Evolutionary conservation across 2,797 vertebrate genomes (phyloP).

Genomic region (Centropyge bicolor): DNA sequence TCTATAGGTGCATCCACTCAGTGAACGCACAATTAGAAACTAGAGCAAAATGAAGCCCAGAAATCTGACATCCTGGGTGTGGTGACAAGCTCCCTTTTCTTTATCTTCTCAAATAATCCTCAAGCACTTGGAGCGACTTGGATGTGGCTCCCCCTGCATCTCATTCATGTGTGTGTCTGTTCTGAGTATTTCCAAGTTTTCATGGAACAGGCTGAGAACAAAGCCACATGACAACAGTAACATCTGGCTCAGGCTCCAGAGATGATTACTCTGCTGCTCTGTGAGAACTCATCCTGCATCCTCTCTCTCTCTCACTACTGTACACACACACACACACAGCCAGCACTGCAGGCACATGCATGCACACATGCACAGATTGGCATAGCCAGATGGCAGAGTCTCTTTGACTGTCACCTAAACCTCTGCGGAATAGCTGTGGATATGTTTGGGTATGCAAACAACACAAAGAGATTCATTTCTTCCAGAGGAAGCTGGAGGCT

Average conservation of each 20-base stretch:
- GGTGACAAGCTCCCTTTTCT: not conserved
- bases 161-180: constrained; percentile 12
- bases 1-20: constrained; percentile 17
- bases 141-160: not conserved
- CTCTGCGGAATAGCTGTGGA: constrained; percentile 56
- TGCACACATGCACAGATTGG: constrained; percentile 68
- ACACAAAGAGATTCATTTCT: constrained; percentile 26
- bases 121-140: constrained; percentile 10
- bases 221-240: constrained; percentile 79
- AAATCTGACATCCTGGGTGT: not conserved
- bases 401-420: constrained; percentile 71
- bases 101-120: not conserved
- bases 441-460: constrained; percentile 67
- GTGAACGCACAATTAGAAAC: not conserved
- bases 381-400: constrained; percentile 77
- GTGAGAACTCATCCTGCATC: constrained; percentile 71
- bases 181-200: constrained; percentile 64
- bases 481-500: not conserved
- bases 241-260: constrained; percentile 80
- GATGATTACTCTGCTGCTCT: constrained; percentile 79
- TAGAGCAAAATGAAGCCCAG: not conserved
- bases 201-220: constrained; percentile 60
- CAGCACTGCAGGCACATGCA: constrained; percentile 29
- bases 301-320: constrained; percentile 31
- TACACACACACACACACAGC: constrained; percentile 35